Evolutionary conservation across 2,113 vertebrate species (phyloP).

Genomic region (Bos indicus): DNA sequence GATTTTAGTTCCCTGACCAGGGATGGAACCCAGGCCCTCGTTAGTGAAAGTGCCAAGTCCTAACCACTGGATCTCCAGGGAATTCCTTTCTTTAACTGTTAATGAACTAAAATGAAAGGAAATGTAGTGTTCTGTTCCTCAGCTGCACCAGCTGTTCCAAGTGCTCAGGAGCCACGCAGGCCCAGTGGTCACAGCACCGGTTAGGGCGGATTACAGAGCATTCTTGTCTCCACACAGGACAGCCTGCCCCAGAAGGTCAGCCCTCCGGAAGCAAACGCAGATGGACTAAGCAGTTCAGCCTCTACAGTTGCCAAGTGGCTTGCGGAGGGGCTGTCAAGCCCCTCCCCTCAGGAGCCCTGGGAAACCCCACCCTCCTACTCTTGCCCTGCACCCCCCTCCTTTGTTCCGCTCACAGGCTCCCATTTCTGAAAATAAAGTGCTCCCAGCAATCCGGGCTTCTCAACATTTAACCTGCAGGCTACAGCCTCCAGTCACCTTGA

Average conservation of each 20-base stretch:
- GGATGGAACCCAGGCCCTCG: neutral
- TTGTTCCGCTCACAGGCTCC: neutral
- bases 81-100: neutral
- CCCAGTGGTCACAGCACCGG: neutral
- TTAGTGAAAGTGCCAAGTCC: neutral
- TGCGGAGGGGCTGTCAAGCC: neutral
- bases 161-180: neutral
- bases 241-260: neutral
- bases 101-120: neutral
- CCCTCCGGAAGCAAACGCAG: neutral
- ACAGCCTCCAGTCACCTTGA: neutral
- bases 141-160: neutral
- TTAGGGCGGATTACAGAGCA: neutral
- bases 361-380: neutral
- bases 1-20: neutral
- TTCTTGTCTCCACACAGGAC: neutral
- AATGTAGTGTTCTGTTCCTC: neutral
- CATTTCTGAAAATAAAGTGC: neutral
- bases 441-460: neutral
- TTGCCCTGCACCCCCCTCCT: neutral
- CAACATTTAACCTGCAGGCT: neutral
- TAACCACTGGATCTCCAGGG: neutral
- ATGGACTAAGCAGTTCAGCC: neutral
- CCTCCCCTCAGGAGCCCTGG: neutral
- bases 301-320: neutral